Conservation (phyloP, 2,888 invertebrate genomes). For the Heterodera filipjevi region DNA sequence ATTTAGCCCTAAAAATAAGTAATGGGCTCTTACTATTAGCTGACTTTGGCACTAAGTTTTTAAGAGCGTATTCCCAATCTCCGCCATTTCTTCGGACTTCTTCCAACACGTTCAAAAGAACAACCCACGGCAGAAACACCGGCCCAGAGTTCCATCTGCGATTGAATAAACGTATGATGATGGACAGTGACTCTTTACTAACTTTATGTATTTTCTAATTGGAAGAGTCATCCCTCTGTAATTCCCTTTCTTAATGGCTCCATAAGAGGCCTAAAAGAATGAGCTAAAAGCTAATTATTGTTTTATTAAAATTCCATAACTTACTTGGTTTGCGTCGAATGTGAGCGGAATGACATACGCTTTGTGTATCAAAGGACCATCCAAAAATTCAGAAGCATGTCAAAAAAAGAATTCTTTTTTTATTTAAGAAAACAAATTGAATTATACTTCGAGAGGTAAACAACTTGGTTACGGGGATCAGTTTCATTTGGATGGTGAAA, state of each 20-base stretch:
- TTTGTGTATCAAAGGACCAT: conserved; percentile 54
- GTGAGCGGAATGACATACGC: conserved; percentile 49
- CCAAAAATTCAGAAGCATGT: conserved; percentile 49
- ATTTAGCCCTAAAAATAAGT: no score
- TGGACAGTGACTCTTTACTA: no score
- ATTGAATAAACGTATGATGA: no score
- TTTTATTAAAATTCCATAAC: no score
- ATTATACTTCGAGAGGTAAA: conserved; percentile 24
- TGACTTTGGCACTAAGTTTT: conserved; percentile 47
- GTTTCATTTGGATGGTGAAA: conserved; percentile 19
- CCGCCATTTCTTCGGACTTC: conserved; percentile 47
- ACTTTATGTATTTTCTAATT: conserved; percentile 52
- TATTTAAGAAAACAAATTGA: not conserved
- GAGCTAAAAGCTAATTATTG: no score
- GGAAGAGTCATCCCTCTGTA: conserved; percentile 51
- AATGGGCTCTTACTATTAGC: no score
- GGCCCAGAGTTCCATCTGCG: conserved; percentile 55
- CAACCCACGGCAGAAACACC: conserved; percentile 49
- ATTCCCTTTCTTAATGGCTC: conserved; percentile 43
- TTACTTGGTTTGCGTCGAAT: conserved; percentile 40
- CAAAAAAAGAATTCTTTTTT: conserved; percentile 32
- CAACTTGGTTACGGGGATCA: conserved; percentile 19
- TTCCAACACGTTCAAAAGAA: conserved; percentile 46
- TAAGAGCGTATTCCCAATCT: conserved; percentile 55
- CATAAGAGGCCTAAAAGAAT: conserved; percentile 41